Evolutionary conservation across 2,113 vertebrate genomes (phyloP).

Genomic region (Hippocampus abdominalis): DNA sequence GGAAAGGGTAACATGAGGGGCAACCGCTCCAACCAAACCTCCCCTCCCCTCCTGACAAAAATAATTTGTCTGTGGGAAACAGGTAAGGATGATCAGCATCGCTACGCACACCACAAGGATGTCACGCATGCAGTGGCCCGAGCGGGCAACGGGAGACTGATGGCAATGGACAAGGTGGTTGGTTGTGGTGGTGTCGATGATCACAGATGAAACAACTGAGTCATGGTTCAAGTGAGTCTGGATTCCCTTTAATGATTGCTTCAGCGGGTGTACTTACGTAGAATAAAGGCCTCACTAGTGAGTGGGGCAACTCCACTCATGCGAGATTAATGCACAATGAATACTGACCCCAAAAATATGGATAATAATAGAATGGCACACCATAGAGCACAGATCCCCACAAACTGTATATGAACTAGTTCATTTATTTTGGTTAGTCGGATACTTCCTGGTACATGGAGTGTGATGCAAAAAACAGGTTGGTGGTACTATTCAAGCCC

Average conservation of each 20-base stretch:
- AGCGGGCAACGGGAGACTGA: constrained; percentile 26
- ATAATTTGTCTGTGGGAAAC: constrained; percentile 41
- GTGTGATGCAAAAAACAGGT: too few species aligned
- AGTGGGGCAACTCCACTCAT: not conserved
- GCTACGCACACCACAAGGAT: constrained; percentile 26
- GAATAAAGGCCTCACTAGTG: constrained; percentile 17
- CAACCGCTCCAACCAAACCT: constrained; percentile 20
- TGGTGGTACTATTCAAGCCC: too few species aligned
- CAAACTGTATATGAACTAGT: too few species aligned
- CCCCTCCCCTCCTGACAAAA: not conserved
- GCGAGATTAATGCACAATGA: not conserved
- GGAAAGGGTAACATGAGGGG: constrained; percentile 38
- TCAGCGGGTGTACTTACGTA: constrained; percentile 52
- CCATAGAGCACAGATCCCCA: not conserved
- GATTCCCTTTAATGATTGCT: constrained; percentile 17
- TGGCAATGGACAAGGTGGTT: constrained; percentile 37
- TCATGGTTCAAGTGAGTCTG: constrained; percentile 15
- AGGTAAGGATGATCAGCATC: constrained; percentile 51
- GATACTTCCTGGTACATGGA: too few species aligned
- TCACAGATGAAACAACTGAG: constrained; percentile 37
- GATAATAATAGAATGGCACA: too few species aligned
- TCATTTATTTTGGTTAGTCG: too few species aligned
- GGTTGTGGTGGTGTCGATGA: constrained; percentile 25
- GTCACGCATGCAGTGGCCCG: constrained; percentile 29
- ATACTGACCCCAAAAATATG: not conserved